Evolutionary conservation across 2,888 invertebrate genomes (phyloP), one percentile per base, ranked within the genome.

Genomic region (Lasius platythorax): DNA sequence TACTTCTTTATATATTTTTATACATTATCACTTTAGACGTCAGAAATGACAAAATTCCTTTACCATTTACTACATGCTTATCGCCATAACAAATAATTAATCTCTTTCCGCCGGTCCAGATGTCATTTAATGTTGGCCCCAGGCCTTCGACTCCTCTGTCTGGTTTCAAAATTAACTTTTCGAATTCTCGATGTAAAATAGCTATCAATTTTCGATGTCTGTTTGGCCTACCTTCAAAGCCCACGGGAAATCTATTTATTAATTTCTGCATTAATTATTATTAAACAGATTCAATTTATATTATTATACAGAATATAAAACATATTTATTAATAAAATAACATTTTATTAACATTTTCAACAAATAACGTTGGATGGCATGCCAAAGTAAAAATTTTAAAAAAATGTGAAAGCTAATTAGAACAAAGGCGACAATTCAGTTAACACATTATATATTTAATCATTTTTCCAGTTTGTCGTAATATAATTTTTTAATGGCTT

Each of bases 221-320:
- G 18, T 92, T 92, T 0, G 95, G 93, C 33, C 96, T 95, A 0
- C 96, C 95, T 0, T 95, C 93, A 53, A 97, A 97, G 3, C 97
- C 97, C 28, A 97, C 95, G 0, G 98, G 98, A 94, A 98, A 98
- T 85, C 98, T 93, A 12, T 73, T 73, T 61, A n/a, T 74, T 28
- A 82, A 79, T 81, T 53, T 6, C 82, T 82, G 23, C 3, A 53
- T 76, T 82, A 63, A 43, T 79, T 61, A 53, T 82, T 23, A 75
- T 28, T 37, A 53, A 8, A 53, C 2, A 66, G 11, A 50, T 23
- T 46, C 64, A 37, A 4, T 37, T 5, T 0, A 23, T 23, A 23
- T 23, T 23, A 23, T 23, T 23, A 23, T 23, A 23, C 23, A 23
- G 2, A 67, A n/a, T 79, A 58, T 66, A 15, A 5, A 43, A 3